A percentile compares a stretch with the other conserved stretches of the same genome.
Conservation (phyloP, 2,113 vertebrate species). For the Scortum barcoo region DNA sequence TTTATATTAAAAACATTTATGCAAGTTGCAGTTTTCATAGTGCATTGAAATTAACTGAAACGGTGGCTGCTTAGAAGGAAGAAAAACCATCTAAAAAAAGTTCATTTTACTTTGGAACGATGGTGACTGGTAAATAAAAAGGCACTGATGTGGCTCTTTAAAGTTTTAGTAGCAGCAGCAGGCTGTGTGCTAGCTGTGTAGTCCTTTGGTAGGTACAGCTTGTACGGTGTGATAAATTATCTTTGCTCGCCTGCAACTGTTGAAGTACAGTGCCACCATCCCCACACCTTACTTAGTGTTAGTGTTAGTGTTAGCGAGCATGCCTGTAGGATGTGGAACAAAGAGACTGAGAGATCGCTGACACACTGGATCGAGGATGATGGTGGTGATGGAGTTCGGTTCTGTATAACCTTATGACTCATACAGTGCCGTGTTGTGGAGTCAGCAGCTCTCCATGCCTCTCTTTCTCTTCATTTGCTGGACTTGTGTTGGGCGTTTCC, state of each 20-base stretch:
- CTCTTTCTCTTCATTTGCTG: neutral
- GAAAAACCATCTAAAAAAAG: neutral
- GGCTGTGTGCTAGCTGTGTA: slow-evolving; percentile 13
- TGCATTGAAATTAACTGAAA: neutral
- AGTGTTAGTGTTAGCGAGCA: slow-evolving; percentile 28
- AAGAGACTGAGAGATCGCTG: neutral
- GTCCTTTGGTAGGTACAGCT: neutral
- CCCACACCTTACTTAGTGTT: slow-evolving; percentile 14
- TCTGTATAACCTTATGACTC: neutral
- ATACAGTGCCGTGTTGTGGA: neutral
- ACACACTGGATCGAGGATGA: neutral
- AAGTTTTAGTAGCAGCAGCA: neutral
- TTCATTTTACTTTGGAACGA: neutral
- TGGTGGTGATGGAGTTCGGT: neutral
- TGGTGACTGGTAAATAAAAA: neutral
- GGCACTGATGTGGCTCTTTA: neutral
- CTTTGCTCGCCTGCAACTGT: neutral
- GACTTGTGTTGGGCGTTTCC: neutral
- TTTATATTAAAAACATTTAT: too few relatives aligned
- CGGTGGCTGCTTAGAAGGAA: neutral
- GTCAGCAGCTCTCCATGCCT: neutral
- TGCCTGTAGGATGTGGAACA: slow-evolving; percentile 1
- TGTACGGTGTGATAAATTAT: neutral
- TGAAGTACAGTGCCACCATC: neutral
- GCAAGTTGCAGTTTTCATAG: neutral